Percentiles rank a stretch among this genome's conserved stretches.
phyloP scores from a whole-genome alignment of 2,113 vertebrate genomes.

The Oncorhynchus gorbuscha region DNA sequence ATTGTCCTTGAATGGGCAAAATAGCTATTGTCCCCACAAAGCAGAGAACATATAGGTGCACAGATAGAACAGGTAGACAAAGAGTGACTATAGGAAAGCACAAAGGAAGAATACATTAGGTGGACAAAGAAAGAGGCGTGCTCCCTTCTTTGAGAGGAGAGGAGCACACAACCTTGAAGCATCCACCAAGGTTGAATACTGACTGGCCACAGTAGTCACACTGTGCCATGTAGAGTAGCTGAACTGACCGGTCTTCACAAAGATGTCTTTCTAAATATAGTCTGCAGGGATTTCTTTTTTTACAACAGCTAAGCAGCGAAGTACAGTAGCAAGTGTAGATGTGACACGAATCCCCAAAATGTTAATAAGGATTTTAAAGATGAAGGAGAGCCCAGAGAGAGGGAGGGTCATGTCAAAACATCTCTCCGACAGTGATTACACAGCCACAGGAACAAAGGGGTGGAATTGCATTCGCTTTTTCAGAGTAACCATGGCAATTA shows the following conservation, averaged over 20 bases:
- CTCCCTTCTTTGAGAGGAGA: not conserved
- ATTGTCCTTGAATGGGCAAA: conserved; percentile 56
- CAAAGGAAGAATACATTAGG: not conserved
- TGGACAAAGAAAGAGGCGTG: not conserved
- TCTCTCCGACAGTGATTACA: conserved; percentile 43
- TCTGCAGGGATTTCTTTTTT: not conserved
- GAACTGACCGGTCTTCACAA: not conserved
- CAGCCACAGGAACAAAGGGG: conserved; percentile 15
- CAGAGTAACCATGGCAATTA: conserved; percentile 57
- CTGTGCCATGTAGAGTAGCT: too few species aligned
- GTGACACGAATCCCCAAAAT: too few species aligned
- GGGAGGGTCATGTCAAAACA: conserved; percentile 18
- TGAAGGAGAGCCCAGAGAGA: not conserved
- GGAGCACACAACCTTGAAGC: not conserved
- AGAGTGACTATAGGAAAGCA: not conserved
- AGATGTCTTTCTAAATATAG: not conserved
- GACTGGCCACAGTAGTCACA: too few species aligned
- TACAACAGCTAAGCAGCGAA: not conserved
- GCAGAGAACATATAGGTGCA: conserved; percentile 8
- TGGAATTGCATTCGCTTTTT: conserved; percentile 22
- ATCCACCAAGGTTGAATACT: too few species aligned
- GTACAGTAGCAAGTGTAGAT: conserved; percentile 1
- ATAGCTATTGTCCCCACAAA: conserved; percentile 42
- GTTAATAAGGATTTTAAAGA: not conserved
- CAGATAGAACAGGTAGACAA: not conserved